A percentile compares a stretch with the other conserved stretches of the same genome.
phyloP scores from a whole-genome alignment of 2,797 vertebrate genomes.

The Chelon labrosus region DNA sequence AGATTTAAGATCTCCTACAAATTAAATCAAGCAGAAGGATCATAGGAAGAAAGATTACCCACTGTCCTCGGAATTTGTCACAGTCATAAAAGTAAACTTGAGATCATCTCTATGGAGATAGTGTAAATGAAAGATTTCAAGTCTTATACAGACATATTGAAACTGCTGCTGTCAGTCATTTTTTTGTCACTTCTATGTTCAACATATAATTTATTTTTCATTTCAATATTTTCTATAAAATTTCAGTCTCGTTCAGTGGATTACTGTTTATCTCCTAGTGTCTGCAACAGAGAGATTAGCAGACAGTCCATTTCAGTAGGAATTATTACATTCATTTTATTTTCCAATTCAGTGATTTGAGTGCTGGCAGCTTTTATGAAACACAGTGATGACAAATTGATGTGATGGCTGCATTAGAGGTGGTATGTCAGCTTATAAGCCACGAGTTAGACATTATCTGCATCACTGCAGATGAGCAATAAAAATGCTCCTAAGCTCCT shows the following conservation, averaged over 20 bases:
- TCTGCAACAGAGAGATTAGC: constrained; percentile 8
- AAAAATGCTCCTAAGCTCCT: constrained; percentile 31
- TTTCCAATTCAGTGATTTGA: constrained; percentile 8
- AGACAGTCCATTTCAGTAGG: background rate
- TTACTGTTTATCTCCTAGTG: background rate
- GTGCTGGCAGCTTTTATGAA: constrained; percentile 1
- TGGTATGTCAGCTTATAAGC: constrained; percentile 10
- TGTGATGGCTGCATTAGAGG: constrained; percentile 12
- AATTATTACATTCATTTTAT: background rate
- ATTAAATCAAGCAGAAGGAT: background rate
- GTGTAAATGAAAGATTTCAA: too few relatives aligned
- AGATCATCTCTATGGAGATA: too few relatives aligned
- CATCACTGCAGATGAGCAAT: constrained; percentile 49
- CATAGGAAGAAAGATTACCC: background rate
- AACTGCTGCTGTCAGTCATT: too few relatives aligned
- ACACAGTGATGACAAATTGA: constrained; percentile 3
- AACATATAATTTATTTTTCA: too few relatives aligned
- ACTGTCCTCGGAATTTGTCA: too few relatives aligned
- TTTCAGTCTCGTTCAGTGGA: background rate
- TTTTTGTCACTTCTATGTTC: too few relatives aligned
- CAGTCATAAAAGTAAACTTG: too few relatives aligned
- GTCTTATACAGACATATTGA: too few relatives aligned
- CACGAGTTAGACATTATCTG: constrained; percentile 48
- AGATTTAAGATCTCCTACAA: constrained; percentile 1
- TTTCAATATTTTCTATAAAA: too few relatives aligned